A percentile compares a stretch with the other conserved stretches of the same genome.
Conservation (phyloP, 2,888 invertebrate species). For the Diploptera punctata region DNA sequence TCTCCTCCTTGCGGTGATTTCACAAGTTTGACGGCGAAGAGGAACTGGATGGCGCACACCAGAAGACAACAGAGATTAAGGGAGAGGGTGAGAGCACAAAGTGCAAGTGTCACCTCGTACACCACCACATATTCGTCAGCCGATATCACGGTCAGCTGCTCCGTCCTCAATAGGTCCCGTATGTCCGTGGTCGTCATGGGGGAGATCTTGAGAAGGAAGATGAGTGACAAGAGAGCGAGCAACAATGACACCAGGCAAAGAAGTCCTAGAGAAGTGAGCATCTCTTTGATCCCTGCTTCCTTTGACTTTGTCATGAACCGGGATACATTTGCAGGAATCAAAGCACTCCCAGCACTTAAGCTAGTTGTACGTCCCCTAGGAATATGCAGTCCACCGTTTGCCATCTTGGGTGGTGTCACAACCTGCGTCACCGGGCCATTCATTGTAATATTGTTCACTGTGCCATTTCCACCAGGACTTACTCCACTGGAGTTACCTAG, state of each 20-base stretch:
- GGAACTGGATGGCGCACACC: conserved; percentile 93
- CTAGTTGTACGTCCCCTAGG: conserved; percentile 54
- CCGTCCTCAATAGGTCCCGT: conserved; percentile 61
- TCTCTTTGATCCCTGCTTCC: conserved; percentile 73
- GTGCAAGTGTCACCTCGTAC: conserved; percentile 89
- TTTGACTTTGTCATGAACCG: conserved; percentile 51
- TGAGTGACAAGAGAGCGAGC: conserved; percentile 80
- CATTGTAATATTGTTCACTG: conserved; percentile 53
- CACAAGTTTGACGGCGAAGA: conserved; percentile 91
- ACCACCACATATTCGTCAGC: conserved; percentile 86
- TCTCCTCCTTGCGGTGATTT: conserved; percentile 82
- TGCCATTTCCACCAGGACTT: conserved; percentile 55
- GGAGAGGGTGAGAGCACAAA: conserved; percentile 87
- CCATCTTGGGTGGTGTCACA: conserved; percentile 49
- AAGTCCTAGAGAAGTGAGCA: conserved; percentile 83
- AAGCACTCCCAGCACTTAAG: conserved; percentile 36
- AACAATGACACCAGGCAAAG: conserved; percentile 86
- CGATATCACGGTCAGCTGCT: conserved; percentile 64
- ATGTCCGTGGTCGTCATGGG: conserved; percentile 63
- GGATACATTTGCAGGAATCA: conserved; percentile 41
- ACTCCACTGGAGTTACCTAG: conserved; percentile 63
- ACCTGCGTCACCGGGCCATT: conserved; percentile 55
- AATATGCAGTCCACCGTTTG: conserved; percentile 66
- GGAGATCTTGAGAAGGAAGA: conserved; percentile 86
- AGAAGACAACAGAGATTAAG: conserved; percentile 90